Conservation (phyloP, 2,797 vertebrate genomes). For the Malacoraja senta region DNA sequence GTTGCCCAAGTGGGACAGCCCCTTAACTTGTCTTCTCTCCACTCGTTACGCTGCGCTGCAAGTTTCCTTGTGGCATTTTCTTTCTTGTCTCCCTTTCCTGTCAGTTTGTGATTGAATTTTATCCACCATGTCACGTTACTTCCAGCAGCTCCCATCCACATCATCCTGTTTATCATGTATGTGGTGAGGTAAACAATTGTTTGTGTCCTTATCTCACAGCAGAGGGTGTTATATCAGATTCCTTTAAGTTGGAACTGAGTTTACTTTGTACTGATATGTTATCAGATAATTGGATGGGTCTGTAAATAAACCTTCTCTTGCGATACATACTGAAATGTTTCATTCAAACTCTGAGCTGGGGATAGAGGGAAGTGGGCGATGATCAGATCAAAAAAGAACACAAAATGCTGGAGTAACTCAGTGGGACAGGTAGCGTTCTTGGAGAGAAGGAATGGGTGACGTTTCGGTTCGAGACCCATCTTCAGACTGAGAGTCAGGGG, state of each 20-base stretch:
- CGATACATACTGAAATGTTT: not conserved
- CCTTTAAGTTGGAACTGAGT: not conserved
- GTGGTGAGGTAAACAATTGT: not conserved
- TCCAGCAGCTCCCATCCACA: not conserved
- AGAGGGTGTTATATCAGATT: not conserved
- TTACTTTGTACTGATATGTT: not conserved
- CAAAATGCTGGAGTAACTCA: no score
- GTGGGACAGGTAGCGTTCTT: no score
- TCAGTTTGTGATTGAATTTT: not conserved
- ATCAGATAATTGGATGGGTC: not conserved
- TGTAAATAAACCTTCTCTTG: not conserved
- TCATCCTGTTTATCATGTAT: not conserved
- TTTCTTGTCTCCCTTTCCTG: slow-evolving; percentile 4
- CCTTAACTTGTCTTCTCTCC: no score
- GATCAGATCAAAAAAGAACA: not conserved
- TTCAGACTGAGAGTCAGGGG: no score
- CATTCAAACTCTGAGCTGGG: not conserved
- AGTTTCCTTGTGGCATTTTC: not conserved
- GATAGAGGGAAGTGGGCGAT: not conserved
- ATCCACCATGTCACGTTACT: not conserved
- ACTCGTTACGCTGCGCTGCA: not conserved
- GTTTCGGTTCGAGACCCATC: no score
- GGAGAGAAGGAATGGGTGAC: no score
- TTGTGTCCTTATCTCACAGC: not conserved
- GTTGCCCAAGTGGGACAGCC: no score